Evolutionary conservation across 1,140 invertebrate genomes (phyloP).

Genomic region (Brachionus asplanchnoidis): DNA sequence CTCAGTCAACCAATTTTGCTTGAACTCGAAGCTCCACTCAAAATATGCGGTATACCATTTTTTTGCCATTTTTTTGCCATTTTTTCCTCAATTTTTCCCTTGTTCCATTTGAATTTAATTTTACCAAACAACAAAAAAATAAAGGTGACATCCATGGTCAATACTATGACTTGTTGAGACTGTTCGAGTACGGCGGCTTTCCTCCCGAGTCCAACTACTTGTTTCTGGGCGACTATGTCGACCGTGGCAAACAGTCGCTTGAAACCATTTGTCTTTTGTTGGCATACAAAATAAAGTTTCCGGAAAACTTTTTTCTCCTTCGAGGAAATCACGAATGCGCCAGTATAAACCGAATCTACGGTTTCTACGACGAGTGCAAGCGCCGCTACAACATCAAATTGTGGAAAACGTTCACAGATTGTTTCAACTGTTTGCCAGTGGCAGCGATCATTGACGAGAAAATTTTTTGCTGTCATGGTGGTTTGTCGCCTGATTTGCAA

Average conservation of each 20-base stretch:
- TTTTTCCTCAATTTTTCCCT: background rate
- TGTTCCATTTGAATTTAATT: background rate
- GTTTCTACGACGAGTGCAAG: constrained; percentile 66
- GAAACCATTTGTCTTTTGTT: constrained; percentile 68
- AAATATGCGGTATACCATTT: constrained; percentile 62
- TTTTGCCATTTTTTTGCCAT: background rate
- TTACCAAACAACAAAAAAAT: background rate
- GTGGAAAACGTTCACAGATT: constrained; percentile 62
- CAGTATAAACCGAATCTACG: constrained; percentile 64
- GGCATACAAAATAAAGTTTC: constrained; percentile 93
- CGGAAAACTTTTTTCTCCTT: constrained; percentile 81
- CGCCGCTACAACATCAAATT: constrained; percentile 60
- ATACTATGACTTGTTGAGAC: constrained; percentile 90
- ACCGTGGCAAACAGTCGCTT: constrained; percentile 63
- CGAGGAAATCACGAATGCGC: constrained; percentile 70
- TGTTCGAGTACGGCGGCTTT: constrained; percentile 99
- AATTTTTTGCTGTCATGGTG: constrained; percentile 95
- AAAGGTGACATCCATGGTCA: constrained; percentile 82
- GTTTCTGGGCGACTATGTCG: constrained; percentile 77
- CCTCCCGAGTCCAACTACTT: constrained; percentile 99
- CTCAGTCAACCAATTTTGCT: constrained; percentile 66
- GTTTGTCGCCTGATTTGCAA: constrained; percentile 61
- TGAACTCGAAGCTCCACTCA: constrained; percentile 65
- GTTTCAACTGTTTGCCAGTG: constrained; percentile 64
- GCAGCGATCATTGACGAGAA: constrained; percentile 85